Conservation (phyloP, 2,888 invertebrate species). For the Heliconius aoede region DNA sequence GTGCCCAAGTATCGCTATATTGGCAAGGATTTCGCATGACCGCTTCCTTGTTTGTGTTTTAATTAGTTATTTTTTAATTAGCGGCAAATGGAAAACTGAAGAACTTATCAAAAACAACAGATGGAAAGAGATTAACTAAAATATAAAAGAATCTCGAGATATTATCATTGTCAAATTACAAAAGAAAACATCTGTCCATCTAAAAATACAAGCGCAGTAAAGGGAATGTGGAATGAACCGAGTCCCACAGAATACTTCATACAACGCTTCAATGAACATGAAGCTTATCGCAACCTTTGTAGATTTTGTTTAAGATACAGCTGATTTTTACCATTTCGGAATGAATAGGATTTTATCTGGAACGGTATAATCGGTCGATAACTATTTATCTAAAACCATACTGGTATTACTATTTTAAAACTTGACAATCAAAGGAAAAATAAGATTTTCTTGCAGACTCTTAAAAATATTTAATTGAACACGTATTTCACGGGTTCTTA, state of each 20-base stretch:
- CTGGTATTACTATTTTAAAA: too few species aligned
- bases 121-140: too few species aligned
- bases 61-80: too few species aligned
- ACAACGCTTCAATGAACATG: slow-evolving; percentile 34
- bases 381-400: neutral
- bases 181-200: neutral
- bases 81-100: too few species aligned
- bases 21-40: too few species aligned
- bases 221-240: neutral
- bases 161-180: neutral
- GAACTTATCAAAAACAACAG: too few species aligned
- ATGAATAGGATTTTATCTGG: neutral
- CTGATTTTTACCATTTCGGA: slow-evolving; percentile 1
- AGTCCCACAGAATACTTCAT: slow-evolving; percentile 12
- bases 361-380: neutral
- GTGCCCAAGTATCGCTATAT: too few species aligned
- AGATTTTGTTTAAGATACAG: slow-evolving; percentile 28
- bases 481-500: too few species aligned
- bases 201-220: slow-evolving; percentile 12
- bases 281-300: slow-evolving; percentile 36
- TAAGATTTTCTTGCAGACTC: too few species aligned
- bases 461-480: too few species aligned
- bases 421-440: neutral
- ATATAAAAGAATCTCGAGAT: neutral
- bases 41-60: too few species aligned